Evolutionary conservation across 30 jellyfish, hydroid and myxozoan species (phyloP).

Genomic region (Chrysaora quinquecirrha): DNA sequence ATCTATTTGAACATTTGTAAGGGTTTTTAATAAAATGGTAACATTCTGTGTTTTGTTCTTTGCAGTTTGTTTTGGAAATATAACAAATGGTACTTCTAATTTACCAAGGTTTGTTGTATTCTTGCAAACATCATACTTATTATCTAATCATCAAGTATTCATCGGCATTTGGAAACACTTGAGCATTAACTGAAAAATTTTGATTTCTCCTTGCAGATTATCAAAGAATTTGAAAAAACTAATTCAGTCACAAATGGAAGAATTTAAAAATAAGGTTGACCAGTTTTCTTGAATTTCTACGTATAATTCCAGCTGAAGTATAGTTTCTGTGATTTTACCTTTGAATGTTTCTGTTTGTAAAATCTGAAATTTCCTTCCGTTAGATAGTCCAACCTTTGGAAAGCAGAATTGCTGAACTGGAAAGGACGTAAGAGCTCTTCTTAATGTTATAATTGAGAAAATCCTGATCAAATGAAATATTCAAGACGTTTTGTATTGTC

Average conservation of each 20-base stretch:
- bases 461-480: neutral
- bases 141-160: too few species aligned
- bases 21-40: too few species aligned
- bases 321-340: too few species aligned
- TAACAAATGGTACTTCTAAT: neutral
- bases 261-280: slow-evolving; percentile 63
- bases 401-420: slow-evolving; percentile 67
- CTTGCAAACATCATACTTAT: too few species aligned
- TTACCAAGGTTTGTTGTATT: neutral
- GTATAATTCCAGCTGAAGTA: too few species aligned
- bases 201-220: slow-evolving; percentile 27
- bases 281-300: neutral
- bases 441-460: neutral
- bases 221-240: slow-evolving; percentile 37
- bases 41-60: too few species aligned
- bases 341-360: too few species aligned
- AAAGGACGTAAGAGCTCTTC: slow-evolving; percentile 30
- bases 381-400: slow-evolving; percentile 72
- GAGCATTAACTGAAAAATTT: too few species aligned
- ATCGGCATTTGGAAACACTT: too few species aligned
- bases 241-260: slow-evolving; percentile 64
- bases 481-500: too few species aligned
- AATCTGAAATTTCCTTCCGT: too few species aligned
- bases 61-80: neutral
- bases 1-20: too few species aligned